A percentile compares a stretch with the other conserved stretches of the same genome.
These are phyloP conservation scores for Ypsolopha sequella DNA, from an alignment of 2,888 invertebrate genomes.

Conservation along the genomic window DNA sequence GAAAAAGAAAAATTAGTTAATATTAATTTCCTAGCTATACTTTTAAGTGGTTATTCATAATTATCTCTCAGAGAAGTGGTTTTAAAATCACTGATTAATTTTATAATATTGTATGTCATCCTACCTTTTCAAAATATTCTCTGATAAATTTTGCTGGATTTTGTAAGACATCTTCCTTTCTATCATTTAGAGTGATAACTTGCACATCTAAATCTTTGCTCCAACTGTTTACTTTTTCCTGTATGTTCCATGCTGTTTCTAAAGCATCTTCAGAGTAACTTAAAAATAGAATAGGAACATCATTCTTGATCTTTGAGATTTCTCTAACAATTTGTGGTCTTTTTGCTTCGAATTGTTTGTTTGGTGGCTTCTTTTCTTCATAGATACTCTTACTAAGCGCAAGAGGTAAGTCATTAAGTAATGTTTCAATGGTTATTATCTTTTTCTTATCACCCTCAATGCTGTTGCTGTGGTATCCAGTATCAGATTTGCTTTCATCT, in stretches of 20 bases:
- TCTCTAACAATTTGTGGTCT: conserved; percentile 13
- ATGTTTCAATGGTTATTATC: conserved; percentile 44
- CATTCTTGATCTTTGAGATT: conserved; percentile 18
- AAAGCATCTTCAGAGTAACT: conserved; percentile 68
- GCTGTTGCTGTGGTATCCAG: conserved; percentile 48
- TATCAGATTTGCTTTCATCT: conserved; percentile 37
- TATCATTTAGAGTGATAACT: conserved; percentile 57
- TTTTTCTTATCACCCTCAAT: conserved; percentile 37
- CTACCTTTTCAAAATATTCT: conserved; percentile 69
- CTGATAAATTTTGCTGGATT: conserved; percentile 68
- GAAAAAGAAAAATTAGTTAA: conserved; percentile 6
- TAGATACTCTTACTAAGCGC: conserved; percentile 42
- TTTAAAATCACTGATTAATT: too few species aligned
- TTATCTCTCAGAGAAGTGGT: too few species aligned
- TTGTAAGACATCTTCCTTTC: conserved; percentile 58
- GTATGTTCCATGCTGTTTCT: conserved; percentile 52
- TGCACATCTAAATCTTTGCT: conserved; percentile 40
- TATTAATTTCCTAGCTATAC: background rate
- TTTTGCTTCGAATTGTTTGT: conserved; percentile 17
- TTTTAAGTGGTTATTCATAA: background rate
- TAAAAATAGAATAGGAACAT: conserved; percentile 51
- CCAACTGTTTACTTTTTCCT: conserved; percentile 58
- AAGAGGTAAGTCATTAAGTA: conserved; percentile 47
- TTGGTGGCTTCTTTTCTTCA: conserved; percentile 27
- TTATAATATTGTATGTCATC: background rate